These are phyloP conservation scores for Gasterosteus nipponicus DNA, from an alignment of 2,113 vertebrate genomes.

Conservation along the genomic window DNA sequence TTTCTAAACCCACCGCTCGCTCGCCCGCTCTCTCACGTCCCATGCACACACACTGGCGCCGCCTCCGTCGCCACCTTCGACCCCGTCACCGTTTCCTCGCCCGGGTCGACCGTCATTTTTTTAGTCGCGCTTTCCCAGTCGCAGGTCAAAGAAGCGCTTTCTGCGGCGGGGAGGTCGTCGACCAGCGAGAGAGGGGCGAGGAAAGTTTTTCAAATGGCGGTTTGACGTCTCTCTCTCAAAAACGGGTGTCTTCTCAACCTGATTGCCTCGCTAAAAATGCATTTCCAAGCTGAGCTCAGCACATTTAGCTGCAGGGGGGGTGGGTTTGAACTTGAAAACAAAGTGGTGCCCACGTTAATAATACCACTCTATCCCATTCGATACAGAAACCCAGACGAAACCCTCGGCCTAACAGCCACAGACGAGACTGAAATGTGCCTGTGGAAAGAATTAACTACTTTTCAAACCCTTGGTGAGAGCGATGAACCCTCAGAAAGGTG, in stretches of 20 bases:
- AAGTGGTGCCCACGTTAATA: conserved; percentile 27
- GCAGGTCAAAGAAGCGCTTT: conserved; percentile 46
- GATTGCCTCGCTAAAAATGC: conserved; percentile 50
- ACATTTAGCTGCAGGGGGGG: conserved; percentile 25
- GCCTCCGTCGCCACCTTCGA: conserved; percentile 31
- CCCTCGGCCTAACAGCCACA: conserved; percentile 18
- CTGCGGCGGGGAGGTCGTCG: conserved; percentile 40
- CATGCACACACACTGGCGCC: neutral
- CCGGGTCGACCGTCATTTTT: conserved; percentile 27
- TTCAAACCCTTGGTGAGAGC: conserved; percentile 55
- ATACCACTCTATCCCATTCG: conserved; percentile 21
- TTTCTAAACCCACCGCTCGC: conserved; percentile 29
- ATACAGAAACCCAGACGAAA: conserved; percentile 36
- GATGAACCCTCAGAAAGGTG: conserved; percentile 50
- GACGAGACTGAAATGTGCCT: conserved; percentile 55
- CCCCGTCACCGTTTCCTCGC: conserved; percentile 6
- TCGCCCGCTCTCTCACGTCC: neutral
- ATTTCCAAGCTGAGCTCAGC: conserved; percentile 42
- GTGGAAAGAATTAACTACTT: conserved; percentile 63
- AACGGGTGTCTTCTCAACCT: conserved; percentile 54
- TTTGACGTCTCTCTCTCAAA: conserved; percentile 36
- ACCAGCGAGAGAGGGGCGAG: conserved; percentile 33
- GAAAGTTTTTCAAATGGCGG: conserved; percentile 56
- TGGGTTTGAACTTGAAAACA: conserved; percentile 30
- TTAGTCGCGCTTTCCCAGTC: conserved; percentile 19